Evolutionary conservation across 2,888 invertebrate genomes (phyloP), one percentile per base, ranked within the genome.

Genomic region (Orthonevra nobilis): DNA sequence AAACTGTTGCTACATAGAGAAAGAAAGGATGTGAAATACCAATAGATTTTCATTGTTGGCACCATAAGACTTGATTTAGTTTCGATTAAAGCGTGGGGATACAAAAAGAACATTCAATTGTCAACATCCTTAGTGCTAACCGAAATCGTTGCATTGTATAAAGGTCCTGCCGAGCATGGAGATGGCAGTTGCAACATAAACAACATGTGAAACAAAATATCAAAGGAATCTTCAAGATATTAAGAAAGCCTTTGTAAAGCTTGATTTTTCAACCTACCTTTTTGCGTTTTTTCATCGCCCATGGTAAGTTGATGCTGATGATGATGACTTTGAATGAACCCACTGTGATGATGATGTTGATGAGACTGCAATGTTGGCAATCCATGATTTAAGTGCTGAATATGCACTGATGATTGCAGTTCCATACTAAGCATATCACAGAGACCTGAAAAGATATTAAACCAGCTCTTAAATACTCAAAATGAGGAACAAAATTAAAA

Each of bases 351-450:
- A 83, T 81, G 85, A 82, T 79, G 85, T 81, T 83, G 85, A 64
- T 81, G 86, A 70, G 82, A 75, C 40, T 82, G 82, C 19, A 83
- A 42, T 56, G 82, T 34, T 30, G 81, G 66, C 46, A 86, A 81
- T 77, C 83, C 84, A 83, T 86, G 86, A 83, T 84, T 85, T 70
- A 86, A 84, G 84, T 86, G 86, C 84, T 83, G 84, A 74, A 85
- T 81, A 63, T 85, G 84, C 83, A 85, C 84, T 79, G 86, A 82
- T 74, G 87, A 84, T 82, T 87, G 88, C 82, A 88, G 84, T 84
- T 87, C 87, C 88, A 87, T 88, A 75, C 84, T 87, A 82, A 86
- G 84, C 86, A 86, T 86, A 85, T 83, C 85, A 83, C 73, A 81
- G 77, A 32, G 12, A 60, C 46, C 72, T 68, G 17, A 44, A 46